Base-by-base conservation (phyloP, 1,140 invertebrate species). In the Drosophila erecta region DNA sequence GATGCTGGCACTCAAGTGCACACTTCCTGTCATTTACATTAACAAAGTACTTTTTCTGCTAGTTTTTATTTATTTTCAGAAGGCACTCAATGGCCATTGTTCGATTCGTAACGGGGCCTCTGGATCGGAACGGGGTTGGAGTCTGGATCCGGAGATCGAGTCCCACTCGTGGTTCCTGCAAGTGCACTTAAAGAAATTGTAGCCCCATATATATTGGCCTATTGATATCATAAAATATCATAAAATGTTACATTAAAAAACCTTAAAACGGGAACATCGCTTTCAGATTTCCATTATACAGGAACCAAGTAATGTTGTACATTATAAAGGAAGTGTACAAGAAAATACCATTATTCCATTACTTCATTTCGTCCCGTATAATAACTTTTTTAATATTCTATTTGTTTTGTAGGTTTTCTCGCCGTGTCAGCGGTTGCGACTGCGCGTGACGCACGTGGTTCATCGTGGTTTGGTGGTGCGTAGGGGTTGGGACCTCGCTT, bases 21-120 rank as follows among this genome's bases (percentile, higher is more conserved):
- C 79, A 83, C 77, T 86, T 86, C 81, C 81, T 86, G 81, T 81
- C 83, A 76, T 81, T 87, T 86, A 72, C 79, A 87, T 71, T 76
- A 86, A 78, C 66, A 70, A 70, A 70, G 67, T 69, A 57, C 67
- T 51, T 51, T 44, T 65, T 49, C 47, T 74, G 49, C 50, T 74
- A 73, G 59, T 75, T 76, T 70, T 70, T 85, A 79, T 84, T 76
- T 87, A 66, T 86, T 76, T 62, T 70, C 81, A 86, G 41, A 81
- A 81, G 62, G 59, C 66, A 71, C 81, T 87, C 71, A 87, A 87
- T 87, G 83, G 43, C 72, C 65, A 83, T 86, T 86, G 83, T 86
- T 86, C 79, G 79, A 87, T 83, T 65, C 51, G 65, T 87, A 87
- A 83, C 79, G 70, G 70, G 64, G 65, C 54, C 55, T 65, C 50